Conservation (phyloP, 1,140 invertebrate genomes). For the Drosophila miranda region DNA sequence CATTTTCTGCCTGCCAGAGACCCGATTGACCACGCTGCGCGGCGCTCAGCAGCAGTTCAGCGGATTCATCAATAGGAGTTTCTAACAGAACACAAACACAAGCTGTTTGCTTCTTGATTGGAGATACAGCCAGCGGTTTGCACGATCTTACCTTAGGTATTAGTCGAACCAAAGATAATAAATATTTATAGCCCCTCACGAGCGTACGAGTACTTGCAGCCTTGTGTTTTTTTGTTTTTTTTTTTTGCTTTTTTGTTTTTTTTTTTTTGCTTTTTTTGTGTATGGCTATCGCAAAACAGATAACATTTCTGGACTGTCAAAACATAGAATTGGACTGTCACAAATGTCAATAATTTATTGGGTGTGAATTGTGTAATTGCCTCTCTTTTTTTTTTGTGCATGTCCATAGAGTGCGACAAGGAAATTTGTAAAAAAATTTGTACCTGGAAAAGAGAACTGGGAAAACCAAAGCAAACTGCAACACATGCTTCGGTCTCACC, state of each 20-base stretch:
- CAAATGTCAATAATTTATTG: too few relatives aligned
- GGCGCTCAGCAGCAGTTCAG: conserved; percentile 58
- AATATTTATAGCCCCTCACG: conserved; percentile 15
- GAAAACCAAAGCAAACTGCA: too few relatives aligned
- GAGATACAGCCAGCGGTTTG: neutral
- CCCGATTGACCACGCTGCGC: conserved; percentile 45
- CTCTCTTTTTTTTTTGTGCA: too few relatives aligned
- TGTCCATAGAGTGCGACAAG: too few relatives aligned
- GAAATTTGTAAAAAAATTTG: too few relatives aligned
- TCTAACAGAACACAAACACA: too few relatives aligned
- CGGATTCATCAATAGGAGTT: conserved; percentile 10
- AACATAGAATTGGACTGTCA: too few relatives aligned
- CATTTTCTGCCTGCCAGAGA: conserved; percentile 60
- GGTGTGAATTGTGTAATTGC: too few relatives aligned
- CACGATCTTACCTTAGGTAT: neutral
- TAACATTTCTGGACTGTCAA: conserved; percentile 20
- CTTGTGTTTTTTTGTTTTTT: conserved; percentile 5
- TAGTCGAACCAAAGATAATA: conserved; percentile 29
- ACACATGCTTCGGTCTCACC: conserved; percentile 3
- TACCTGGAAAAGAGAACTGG: too few relatives aligned
- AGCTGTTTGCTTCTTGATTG: neutral
- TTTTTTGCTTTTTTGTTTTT: too few relatives aligned
- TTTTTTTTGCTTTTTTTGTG: neutral
- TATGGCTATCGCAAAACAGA: conserved; percentile 12
- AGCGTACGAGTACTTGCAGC: neutral